Evolutionary conservation across 1,140 invertebrate species (phyloP).

Genomic region (Hestina assimilis): DNA sequence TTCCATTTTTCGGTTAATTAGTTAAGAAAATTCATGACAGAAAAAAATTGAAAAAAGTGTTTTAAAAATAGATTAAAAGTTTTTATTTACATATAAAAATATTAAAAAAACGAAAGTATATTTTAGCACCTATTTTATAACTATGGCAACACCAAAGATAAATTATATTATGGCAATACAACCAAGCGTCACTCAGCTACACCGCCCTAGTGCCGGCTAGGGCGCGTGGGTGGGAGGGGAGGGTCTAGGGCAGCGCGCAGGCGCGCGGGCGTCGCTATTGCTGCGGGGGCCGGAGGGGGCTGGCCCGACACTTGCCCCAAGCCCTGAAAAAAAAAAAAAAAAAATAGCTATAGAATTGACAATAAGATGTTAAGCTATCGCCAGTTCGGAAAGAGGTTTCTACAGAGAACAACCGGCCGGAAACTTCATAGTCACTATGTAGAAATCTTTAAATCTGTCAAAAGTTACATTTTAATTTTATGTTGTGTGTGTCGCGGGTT

Average conservation of each 20-base stretch:
- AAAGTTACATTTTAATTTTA: too few relatives aligned
- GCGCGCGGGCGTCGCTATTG: conserved; percentile 61
- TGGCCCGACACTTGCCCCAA: conserved; percentile 58
- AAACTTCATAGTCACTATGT: too few relatives aligned
- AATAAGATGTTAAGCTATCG: too few relatives aligned
- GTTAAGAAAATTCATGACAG: neutral
- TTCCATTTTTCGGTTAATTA: too few relatives aligned
- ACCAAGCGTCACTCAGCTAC: neutral
- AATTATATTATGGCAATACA: neutral
- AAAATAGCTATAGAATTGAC: neutral
- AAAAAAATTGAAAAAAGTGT: neutral
- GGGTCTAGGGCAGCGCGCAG: conserved; percentile 37
- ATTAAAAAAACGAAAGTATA: neutral
- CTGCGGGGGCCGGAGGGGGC: conserved; percentile 51
- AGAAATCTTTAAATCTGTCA: too few relatives aligned
- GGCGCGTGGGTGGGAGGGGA: conserved; percentile 3
- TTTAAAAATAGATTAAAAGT: too few relatives aligned
- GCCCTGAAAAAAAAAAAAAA: conserved; percentile 38
- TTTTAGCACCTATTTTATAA: neutral
- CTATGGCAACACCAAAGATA: neutral
- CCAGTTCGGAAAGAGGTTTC: too few relatives aligned
- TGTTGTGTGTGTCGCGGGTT: too few relatives aligned
- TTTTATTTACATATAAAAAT: neutral
- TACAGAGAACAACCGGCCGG: too few relatives aligned
- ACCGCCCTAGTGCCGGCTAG: conserved; percentile 27